Conservation (phyloP, 2,797 vertebrate genomes). For the Rousettus madagascariensis region DNA sequence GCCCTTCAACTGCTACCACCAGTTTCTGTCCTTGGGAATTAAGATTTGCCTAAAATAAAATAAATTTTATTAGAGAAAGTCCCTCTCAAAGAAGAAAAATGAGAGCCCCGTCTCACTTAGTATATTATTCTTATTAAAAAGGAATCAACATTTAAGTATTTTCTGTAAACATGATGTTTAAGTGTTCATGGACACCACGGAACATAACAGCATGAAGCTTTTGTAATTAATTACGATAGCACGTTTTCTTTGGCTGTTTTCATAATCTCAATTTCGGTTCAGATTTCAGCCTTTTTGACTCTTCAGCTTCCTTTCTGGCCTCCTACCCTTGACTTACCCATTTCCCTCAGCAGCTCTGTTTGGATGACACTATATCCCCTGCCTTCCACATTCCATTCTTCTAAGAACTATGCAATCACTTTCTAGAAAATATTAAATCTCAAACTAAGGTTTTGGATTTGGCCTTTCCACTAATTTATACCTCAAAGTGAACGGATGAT, state of each 20-base stretch:
- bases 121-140: not conserved
- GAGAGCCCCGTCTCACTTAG: not conserved
- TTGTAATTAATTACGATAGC: not conserved
- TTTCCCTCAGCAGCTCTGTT: not conserved
- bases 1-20: not conserved
- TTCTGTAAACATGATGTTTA: not conserved
- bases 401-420: not conserved
- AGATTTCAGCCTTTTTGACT: not conserved
- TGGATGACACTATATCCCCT: not conserved
- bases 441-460: not conserved
- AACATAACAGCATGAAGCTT: not conserved
- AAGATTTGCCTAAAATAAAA: slow-evolving; percentile 23
- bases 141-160: not conserved
- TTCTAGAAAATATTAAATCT: not conserved
- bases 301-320: not conserved
- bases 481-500: not conserved
- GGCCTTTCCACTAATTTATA: not conserved
- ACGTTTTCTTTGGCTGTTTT: not conserved
- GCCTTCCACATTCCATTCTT: not conserved
- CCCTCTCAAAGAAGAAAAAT: not conserved
- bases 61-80: not conserved
- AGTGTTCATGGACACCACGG: not conserved
- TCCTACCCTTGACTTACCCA: not conserved
- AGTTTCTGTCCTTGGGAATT: not conserved
- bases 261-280: not conserved